These are phyloP conservation scores for Pristionchus arcanus DNA, from an alignment of 2,888 invertebrate species.

Conservation along the genomic window DNA sequence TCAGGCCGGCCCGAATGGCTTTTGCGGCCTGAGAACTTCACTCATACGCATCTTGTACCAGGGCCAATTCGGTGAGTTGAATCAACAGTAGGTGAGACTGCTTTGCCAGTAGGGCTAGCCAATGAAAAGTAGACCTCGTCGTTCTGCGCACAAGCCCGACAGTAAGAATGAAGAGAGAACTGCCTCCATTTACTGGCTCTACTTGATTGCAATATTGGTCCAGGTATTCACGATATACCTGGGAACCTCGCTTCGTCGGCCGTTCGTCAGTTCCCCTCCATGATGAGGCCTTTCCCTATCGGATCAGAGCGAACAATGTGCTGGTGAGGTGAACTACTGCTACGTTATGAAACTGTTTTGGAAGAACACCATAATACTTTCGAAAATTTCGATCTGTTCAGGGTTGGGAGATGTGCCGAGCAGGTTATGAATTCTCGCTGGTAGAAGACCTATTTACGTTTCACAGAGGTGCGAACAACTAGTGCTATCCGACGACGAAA, in stretches of 20 bases:
- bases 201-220: background rate
- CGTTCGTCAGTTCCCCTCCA: background rate
- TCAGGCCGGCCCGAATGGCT: background rate
- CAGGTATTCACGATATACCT: constrained; percentile 8
- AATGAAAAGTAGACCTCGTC: too few species aligned
- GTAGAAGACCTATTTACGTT: constrained; percentile 48
- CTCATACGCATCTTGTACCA: background rate
- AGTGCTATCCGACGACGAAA: too few species aligned
- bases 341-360: background rate
- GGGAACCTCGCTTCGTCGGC: constrained; percentile 48
- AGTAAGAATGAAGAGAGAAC: too few species aligned
- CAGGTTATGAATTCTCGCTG: constrained; percentile 21
- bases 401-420: constrained; percentile 48
- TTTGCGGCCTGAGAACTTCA: background rate
- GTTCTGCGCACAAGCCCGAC: too few species aligned
- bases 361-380: background rate
- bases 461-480: constrained; percentile 15
- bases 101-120: too few species aligned
- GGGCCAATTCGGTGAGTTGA: background rate
- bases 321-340: too few species aligned
- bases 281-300: constrained; percentile 47
- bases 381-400: background rate
- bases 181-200: too few species aligned
- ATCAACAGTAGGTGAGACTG: too few species aligned
- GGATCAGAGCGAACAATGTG: constrained; percentile 32